Conservation (phyloP, 2,113 vertebrate species). For the Ailuropoda melanoleuca region DNA sequence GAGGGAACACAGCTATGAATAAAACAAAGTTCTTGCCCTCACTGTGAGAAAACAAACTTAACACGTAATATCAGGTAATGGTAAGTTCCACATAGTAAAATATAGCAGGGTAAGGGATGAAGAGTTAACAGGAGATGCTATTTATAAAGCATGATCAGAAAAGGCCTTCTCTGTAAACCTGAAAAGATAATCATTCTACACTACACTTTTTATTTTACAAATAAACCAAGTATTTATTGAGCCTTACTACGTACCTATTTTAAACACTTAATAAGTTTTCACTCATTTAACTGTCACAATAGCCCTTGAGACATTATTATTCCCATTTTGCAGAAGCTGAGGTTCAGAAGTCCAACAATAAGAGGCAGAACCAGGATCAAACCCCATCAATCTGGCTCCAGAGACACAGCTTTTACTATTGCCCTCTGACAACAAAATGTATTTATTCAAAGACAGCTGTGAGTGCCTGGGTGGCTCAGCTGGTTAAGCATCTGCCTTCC, state of each 20-base stretch:
- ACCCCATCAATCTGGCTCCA: background rate
- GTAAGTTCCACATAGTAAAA: background rate
- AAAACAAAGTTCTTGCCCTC: slow-evolving; percentile 22
- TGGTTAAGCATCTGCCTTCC: too few species aligned
- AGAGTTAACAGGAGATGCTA: background rate
- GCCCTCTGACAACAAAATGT: background rate
- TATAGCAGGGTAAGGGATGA: background rate
- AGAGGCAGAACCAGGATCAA: slow-evolving; percentile 19
- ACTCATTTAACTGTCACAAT: background rate
- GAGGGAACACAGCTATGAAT: background rate
- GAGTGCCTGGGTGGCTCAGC: too few species aligned
- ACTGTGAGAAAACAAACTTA: background rate
- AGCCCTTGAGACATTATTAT: background rate
- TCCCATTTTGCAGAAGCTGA: background rate
- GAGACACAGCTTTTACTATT: background rate
- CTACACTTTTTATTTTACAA: background rate
- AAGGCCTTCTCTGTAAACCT: background rate
- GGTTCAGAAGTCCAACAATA: background rate
- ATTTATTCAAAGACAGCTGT: background rate
- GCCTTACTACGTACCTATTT: background rate
- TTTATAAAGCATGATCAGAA: background rate
- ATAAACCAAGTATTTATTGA: background rate
- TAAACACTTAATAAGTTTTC: background rate
- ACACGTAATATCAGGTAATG: background rate
- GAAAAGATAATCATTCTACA: background rate